Conservation (phyloP, 2,113 vertebrate genomes). For the Cyanistes caeruleus region DNA sequence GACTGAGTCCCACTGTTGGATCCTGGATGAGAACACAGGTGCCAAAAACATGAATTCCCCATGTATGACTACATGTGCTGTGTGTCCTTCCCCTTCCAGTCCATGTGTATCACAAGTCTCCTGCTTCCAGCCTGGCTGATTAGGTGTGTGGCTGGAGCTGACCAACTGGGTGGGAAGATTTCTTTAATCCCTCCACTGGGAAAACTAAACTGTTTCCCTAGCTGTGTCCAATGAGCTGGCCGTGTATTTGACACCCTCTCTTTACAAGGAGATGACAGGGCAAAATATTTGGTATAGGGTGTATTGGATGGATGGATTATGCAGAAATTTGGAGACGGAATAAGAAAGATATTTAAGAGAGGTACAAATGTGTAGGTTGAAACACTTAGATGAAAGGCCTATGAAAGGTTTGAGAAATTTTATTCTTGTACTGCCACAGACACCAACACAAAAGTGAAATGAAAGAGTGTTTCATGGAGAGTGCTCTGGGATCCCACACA, state of each 20-base stretch:
- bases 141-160: slow-evolving; percentile 5
- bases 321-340: slow-evolving; percentile 18
- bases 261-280: slow-evolving; percentile 66
- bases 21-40: neutral
- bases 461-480: neutral
- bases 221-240: neutral
- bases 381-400: neutral
- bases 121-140: slow-evolving; percentile 1
- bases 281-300: slow-evolving; percentile 15
- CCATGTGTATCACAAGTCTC: neutral
- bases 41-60: neutral
- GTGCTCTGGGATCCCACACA: neutral
- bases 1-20: neutral
- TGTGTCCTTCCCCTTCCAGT: neutral
- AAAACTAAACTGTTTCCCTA: slow-evolving; percentile 34
- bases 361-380: neutral
- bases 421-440: neutral
- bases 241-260: slow-evolving; percentile 31
- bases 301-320: slow-evolving; percentile 30
- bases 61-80: neutral
- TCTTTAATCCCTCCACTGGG: slow-evolving; percentile 31
- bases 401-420: neutral
- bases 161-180: neutral
- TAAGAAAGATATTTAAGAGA: neutral
- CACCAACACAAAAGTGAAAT: neutral